These are phyloP conservation scores for Pseudocheirus occidentalis DNA, from an alignment of 2,797 vertebrate genomes.

Conservation along the genomic window DNA sequence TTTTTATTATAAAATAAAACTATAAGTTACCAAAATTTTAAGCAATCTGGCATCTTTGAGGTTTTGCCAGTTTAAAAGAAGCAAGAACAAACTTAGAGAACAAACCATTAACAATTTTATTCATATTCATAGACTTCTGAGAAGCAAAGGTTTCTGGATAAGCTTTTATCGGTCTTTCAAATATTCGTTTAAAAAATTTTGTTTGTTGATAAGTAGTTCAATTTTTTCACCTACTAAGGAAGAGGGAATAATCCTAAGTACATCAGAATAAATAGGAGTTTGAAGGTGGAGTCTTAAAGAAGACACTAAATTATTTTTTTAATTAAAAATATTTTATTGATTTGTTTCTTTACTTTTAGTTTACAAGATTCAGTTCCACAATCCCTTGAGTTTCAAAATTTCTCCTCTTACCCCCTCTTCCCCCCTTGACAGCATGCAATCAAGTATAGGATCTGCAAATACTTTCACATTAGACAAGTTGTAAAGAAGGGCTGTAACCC, in stretches of 20 bases:
- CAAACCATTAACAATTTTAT: background rate
- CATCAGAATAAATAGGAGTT: too few species aligned
- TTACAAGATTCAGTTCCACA: too few species aligned
- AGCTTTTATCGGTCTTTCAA: background rate
- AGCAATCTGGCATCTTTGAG: background rate
- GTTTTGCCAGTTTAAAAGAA: background rate
- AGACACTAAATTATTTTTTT: background rate
- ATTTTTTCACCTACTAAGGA: background rate
- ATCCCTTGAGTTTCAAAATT: too few species aligned
- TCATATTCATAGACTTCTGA: background rate
- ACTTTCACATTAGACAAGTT: too few species aligned
- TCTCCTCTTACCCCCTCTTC: too few species aligned
- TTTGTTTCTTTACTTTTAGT: too few species aligned
- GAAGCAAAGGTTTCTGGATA: background rate
- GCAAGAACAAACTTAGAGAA: background rate
- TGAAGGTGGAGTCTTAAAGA: background rate
- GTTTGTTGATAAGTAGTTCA: background rate
- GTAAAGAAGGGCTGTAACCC: too few species aligned
- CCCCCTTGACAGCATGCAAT: too few species aligned
- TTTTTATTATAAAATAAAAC: background rate
- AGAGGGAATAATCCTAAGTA: background rate
- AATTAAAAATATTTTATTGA: too few species aligned
- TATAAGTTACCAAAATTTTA: background rate
- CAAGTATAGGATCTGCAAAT: too few species aligned
- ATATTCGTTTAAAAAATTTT: background rate